phyloP scores from a whole-genome alignment of 2,113 vertebrate species.

The Pangasianodon hypophthalmus region DNA sequence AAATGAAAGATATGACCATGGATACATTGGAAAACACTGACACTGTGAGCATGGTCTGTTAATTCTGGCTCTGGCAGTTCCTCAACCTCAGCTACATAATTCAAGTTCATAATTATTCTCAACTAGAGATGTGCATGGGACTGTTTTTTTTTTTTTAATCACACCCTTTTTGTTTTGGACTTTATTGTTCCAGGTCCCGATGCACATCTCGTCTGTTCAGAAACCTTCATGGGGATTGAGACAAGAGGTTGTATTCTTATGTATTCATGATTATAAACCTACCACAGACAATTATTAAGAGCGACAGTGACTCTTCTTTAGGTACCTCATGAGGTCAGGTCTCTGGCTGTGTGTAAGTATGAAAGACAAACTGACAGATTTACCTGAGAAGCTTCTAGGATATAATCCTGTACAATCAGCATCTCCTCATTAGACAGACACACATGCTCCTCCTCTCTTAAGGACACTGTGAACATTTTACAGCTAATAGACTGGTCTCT shows the following conservation, averaged over 20 bases:
- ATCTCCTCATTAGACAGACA: constrained; percentile 91
- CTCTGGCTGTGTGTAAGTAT: background rate
- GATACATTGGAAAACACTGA: background rate
- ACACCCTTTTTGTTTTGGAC: background rate
- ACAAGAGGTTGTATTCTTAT: too few relatives aligned
- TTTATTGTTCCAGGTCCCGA: background rate
- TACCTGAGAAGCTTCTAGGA: constrained; percentile 92
- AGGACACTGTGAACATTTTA: constrained; percentile 87
- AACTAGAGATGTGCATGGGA: background rate
- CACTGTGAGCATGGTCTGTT: background rate
- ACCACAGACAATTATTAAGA: background rate
- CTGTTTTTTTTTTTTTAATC: background rate
- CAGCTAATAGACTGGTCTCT: constrained; percentile 86
- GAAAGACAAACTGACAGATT: background rate
- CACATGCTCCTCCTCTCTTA: constrained; percentile 82
- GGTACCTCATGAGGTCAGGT: background rate
- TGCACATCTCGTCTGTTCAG: background rate
- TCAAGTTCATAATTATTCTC: background rate
- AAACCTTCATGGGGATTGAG: too few relatives aligned
- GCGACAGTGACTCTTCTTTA: background rate
- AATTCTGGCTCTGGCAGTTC: background rate
- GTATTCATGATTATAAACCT: background rate
- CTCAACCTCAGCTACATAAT: background rate
- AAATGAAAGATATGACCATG: background rate
- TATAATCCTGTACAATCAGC: constrained; percentile 87